Conservation (phyloP, 2,888 invertebrate genomes). For the Caenorhabditis sp. region DNA sequence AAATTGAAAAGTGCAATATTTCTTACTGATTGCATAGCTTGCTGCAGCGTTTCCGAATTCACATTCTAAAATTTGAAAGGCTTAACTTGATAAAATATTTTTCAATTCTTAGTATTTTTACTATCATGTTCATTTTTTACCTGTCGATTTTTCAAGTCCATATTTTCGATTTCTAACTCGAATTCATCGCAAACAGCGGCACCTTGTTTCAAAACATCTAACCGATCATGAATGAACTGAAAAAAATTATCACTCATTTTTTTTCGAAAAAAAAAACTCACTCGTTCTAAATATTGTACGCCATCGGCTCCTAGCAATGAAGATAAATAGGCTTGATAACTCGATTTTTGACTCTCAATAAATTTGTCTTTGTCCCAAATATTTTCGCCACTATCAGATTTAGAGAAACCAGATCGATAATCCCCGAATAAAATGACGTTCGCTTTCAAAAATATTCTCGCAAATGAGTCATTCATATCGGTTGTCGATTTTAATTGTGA, state of each 20-base stretch:
- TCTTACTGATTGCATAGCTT: slow-evolving; percentile 33
- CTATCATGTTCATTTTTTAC: slow-evolving; percentile 13
- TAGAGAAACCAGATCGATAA: slow-evolving; percentile 76
- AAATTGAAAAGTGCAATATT: slow-evolving; percentile 6
- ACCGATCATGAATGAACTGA: slow-evolving; percentile 92
- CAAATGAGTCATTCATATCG: slow-evolving; percentile 85
- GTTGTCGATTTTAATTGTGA: slow-evolving; percentile 81
- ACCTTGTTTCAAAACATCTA: slow-evolving; percentile 90
- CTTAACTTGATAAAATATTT: too few species aligned
- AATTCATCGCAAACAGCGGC: slow-evolving; percentile 92
- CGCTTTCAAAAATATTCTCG: slow-evolving; percentile 88
- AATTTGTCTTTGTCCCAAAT: slow-evolving; percentile 51
- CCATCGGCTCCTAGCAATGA: slow-evolving; percentile 59
- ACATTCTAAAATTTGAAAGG: slow-evolving; percentile 3
- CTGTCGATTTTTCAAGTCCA: slow-evolving; percentile 45
- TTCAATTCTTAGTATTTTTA: too few species aligned
- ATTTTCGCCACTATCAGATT: slow-evolving; percentile 31
- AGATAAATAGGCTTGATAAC: slow-evolving; percentile 44
- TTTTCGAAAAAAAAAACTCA: neutral
- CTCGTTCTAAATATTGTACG: slow-evolving; percentile 67
- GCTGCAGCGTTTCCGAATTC: slow-evolving; percentile 7
- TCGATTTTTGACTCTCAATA: slow-evolving; percentile 41
- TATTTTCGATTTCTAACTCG: slow-evolving; percentile 80
- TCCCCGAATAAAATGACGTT: slow-evolving; percentile 92
- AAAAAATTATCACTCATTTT: slow-evolving; percentile 1